phyloP scores from a whole-genome alignment of 1,140 invertebrate species.

The Papilio polyxenes region DNA sequence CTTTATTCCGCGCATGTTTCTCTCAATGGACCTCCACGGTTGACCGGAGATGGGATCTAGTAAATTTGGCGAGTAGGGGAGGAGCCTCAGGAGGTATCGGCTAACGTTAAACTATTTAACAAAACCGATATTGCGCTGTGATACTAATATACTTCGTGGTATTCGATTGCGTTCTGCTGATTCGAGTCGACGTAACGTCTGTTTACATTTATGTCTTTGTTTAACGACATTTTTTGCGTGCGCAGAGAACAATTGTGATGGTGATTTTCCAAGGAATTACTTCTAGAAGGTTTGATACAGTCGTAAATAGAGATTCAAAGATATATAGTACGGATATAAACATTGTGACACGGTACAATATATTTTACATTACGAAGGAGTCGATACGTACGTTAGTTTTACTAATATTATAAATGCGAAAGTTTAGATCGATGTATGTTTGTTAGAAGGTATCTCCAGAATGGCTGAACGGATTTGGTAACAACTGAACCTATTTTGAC shows the following conservation, averaged over 20 bases:
- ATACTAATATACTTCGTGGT: background rate
- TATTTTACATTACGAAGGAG: background rate
- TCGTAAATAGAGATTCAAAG: slow-evolving; percentile 3
- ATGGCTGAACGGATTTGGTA: no score
- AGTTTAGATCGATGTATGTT: no score
- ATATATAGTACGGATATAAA: background rate
- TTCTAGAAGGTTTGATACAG: background rate
- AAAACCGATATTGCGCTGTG: background rate
- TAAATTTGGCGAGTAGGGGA: slow-evolving; percentile 2
- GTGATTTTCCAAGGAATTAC: slow-evolving; percentile 21
- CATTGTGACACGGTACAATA: background rate
- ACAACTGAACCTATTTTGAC: no score
- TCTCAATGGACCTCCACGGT: slow-evolving; percentile 38
- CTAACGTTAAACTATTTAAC: background rate
- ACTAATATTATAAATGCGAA: no score
- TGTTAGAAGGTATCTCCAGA: no score
- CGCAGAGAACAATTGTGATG: slow-evolving; percentile 14
- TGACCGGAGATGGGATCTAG: background rate
- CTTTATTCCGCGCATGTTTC: slow-evolving; percentile 44
- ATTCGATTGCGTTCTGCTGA: slow-evolving; percentile 10
- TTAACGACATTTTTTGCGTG: slow-evolving; percentile 27
- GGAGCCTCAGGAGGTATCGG: slow-evolving; percentile 3
- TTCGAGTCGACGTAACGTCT: slow-evolving; percentile 13
- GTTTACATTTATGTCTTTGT: slow-evolving; percentile 23
- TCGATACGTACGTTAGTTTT: background rate